Conservation (phyloP, 2,888 invertebrate species). For the Drosophila emarginata region DNA sequence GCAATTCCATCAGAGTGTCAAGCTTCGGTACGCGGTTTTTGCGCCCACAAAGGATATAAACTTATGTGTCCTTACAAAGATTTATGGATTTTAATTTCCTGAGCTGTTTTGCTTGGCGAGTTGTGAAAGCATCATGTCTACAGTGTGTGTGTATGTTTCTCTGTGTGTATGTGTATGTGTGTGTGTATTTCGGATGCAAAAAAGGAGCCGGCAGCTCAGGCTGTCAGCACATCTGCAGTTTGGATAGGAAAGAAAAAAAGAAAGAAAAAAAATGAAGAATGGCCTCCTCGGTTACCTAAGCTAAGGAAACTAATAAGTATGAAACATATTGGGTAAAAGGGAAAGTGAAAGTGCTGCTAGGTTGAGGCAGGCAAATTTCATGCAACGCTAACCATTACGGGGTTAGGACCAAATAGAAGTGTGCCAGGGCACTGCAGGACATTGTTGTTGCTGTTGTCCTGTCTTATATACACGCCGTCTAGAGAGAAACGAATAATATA, state of each 20-base stretch:
- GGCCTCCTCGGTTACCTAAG: slow-evolving; percentile 59
- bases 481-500: slow-evolving; percentile 57
- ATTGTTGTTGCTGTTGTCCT: slow-evolving; percentile 34
- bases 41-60: slow-evolving; percentile 39
- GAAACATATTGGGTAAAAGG: slow-evolving; percentile 19
- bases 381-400: slow-evolving; percentile 60
- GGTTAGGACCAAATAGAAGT: slow-evolving; percentile 24
- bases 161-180: slow-evolving; percentile 42
- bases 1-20: slow-evolving; percentile 38
- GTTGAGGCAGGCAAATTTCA: slow-evolving; percentile 64
- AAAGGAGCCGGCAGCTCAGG: slow-evolving; percentile 22
- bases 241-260: slow-evolving; percentile 16
- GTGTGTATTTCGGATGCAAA: slow-evolving; percentile 45
- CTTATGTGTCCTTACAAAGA: slow-evolving; percentile 70
- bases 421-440: slow-evolving; percentile 61
- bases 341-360: slow-evolving; percentile 70
- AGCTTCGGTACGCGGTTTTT: slow-evolving; percentile 33
- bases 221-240: slow-evolving; percentile 70
- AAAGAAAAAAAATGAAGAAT: slow-evolving; percentile 59
- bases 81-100: slow-evolving; percentile 82
- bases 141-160: slow-evolving; percentile 18
- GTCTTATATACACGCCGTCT: slow-evolving; percentile 28
- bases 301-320: slow-evolving; percentile 8
- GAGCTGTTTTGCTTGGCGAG: slow-evolving; percentile 53
- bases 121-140: slow-evolving; percentile 40